phyloP scores from a whole-genome alignment of 92 coral and sea anemone species.

The Hydrozoanthus gracilis region DNA sequence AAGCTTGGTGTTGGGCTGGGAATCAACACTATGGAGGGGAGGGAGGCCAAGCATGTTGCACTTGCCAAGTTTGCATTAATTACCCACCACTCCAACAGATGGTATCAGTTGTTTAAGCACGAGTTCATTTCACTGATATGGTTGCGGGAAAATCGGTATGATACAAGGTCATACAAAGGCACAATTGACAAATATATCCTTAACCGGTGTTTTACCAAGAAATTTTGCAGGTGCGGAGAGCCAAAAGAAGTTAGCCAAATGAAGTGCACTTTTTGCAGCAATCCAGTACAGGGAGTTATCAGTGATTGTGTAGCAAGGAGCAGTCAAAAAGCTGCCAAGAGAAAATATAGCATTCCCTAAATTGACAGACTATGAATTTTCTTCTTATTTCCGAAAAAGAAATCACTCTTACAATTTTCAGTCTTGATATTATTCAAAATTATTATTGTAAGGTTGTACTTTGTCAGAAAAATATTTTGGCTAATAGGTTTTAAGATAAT shows the following conservation, averaged over 20 bases:
- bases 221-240: constrained; percentile 38
- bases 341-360: constrained; percentile 6
- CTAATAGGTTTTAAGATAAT: background rate
- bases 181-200: constrained; percentile 47
- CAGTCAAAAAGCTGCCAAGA: constrained; percentile 24
- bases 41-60: constrained; percentile 49
- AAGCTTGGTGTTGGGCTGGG: constrained; percentile 43
- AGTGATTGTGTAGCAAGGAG: constrained; percentile 40
- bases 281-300: constrained; percentile 40
- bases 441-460: constrained; percentile 12
- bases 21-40: constrained; percentile 46
- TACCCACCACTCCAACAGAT: constrained; percentile 35
- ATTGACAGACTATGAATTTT: constrained; percentile 2
- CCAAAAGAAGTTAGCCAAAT: constrained; percentile 16
- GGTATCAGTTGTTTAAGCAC: constrained; percentile 53
- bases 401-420: constrained; percentile 2
- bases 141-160: constrained; percentile 42
- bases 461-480: constrained; percentile 2
- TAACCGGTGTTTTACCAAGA: constrained; percentile 45
- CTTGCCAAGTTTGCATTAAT: constrained; percentile 46
- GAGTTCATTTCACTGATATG: constrained; percentile 52
- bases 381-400: background rate
- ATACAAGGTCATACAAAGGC: constrained; percentile 20
- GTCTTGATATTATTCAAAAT: constrained; percentile 12
- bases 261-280: constrained; percentile 38